Evolutionary conservation across 2,888 invertebrate genomes (phyloP).

Genomic region (Diarsia brunnea): DNA sequence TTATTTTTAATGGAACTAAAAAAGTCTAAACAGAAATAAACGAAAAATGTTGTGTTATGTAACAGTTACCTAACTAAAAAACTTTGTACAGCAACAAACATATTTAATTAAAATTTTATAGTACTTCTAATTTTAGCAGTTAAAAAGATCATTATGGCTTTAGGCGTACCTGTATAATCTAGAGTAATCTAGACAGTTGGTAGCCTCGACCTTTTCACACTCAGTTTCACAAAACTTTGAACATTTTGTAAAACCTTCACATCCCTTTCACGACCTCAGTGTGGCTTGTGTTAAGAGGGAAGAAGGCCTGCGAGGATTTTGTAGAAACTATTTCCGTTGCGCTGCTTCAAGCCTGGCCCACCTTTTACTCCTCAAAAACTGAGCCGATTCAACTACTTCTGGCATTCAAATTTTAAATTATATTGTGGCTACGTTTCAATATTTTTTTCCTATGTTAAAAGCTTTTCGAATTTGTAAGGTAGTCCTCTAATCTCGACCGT

Average conservation of each 20-base stretch:
- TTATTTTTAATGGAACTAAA: not conserved
- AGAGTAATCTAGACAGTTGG: not conserved
- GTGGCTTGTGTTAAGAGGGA: not conserved
- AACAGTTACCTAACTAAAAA: not conserved
- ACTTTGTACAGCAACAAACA: not conserved
- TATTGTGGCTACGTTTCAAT: too few species aligned
- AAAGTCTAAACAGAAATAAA: conserved; percentile 1
- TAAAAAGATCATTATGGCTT: conserved; percentile 13
- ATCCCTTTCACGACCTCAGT: not conserved
- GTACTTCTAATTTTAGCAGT: not conserved
- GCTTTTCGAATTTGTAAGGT: too few species aligned
- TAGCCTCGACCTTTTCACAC: conserved; percentile 25
- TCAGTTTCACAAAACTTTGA: conserved; percentile 17
- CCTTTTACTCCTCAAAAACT: too few species aligned
- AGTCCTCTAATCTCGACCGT: too few species aligned
- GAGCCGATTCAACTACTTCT: too few species aligned
- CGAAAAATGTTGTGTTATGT: not conserved
- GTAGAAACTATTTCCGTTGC: too few species aligned
- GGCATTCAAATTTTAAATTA: too few species aligned
- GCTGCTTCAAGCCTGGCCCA: too few species aligned
- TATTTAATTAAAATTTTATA: conserved; percentile 3
- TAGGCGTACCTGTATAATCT: not conserved
- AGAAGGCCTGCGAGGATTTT: too few species aligned
- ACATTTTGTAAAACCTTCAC: not conserved
- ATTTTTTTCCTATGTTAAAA: too few species aligned